These are phyloP conservation scores for Sussaba pulchella DNA, from an alignment of 2,888 invertebrate species.

Conservation along the genomic window DNA sequence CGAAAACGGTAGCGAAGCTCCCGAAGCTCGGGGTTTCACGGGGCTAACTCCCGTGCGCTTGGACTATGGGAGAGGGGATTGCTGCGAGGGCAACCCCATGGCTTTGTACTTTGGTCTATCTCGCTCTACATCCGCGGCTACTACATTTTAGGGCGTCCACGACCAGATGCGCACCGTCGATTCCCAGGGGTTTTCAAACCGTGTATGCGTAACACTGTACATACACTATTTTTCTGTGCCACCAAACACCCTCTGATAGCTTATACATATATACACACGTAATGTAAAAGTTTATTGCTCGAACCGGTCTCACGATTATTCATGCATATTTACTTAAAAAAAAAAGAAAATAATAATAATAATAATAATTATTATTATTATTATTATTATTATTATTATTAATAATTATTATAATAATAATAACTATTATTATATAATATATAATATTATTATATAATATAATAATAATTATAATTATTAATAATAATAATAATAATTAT, in stretches of 20 bases:
- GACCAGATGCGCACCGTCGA: slow-evolving; percentile 80
- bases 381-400: no score
- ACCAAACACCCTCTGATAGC: neutral
- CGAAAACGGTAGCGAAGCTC: slow-evolving; percentile 28
- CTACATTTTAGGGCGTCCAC: slow-evolving; percentile 76
- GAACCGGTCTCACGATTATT: slow-evolving; percentile 14
- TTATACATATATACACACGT: slow-evolving; percentile 28
- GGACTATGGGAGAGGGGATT: slow-evolving; percentile 53
- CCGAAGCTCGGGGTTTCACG: slow-evolving; percentile 29
- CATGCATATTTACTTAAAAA: no score
- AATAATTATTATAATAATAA: no score
- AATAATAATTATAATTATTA: no score
- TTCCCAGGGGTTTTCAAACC: slow-evolving; percentile 76
- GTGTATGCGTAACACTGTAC: slow-evolving; percentile 52
- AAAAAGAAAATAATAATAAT: no score
- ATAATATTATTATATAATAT: no score
- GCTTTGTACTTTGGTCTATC: slow-evolving; percentile 77
- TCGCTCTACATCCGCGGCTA: slow-evolving; percentile 69
- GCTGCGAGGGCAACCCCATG: slow-evolving; percentile 68
- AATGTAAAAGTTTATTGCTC: slow-evolving; percentile 24
- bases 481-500: no score
- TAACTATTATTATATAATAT: no score
- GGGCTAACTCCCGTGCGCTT: slow-evolving; percentile 58
- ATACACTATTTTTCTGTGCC: slow-evolving; percentile 3
- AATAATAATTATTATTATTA: no score